These are phyloP conservation scores for Cyprinus carpio DNA, from an alignment of 2,113 vertebrate genomes.

Conservation along the genomic window DNA sequence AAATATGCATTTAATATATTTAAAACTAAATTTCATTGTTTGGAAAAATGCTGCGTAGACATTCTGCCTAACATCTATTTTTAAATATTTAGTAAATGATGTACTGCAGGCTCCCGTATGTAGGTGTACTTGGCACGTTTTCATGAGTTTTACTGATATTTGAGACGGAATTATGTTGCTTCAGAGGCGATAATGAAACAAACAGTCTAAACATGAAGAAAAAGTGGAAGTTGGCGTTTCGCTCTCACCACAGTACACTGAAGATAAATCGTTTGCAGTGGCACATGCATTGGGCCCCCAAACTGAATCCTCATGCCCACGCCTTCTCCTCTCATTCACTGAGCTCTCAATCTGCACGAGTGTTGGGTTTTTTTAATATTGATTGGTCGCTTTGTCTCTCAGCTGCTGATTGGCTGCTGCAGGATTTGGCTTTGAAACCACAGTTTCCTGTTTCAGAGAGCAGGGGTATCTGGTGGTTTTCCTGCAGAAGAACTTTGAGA, in stretches of 20 bases:
- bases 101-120: neutral
- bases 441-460: conserved; percentile 58
- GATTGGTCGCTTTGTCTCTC: conserved; percentile 41
- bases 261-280: neutral
- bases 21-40: too few species aligned
- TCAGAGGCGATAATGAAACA: neutral
- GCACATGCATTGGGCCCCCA: neutral
- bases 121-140: conserved; percentile 6
- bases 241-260: neutral
- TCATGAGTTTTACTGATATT: conserved; percentile 2
- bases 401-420: conserved; percentile 43
- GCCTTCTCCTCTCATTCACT: conserved; percentile 25
- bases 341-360: neutral
- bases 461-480: conserved; percentile 56
- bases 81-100: neutral
- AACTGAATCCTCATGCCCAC: neutral
- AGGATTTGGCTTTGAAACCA: conserved; percentile 45
- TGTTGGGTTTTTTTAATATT: neutral
- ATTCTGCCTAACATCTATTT: neutral
- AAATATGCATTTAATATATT: too few species aligned
- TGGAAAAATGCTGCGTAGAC: too few species aligned
- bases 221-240: neutral
- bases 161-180: conserved; percentile 18
- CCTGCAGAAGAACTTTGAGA: conserved; percentile 55
- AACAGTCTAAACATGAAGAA: neutral